Conservation (phyloP, 2,888 invertebrate genomes). For the Eupsilia transversa region DNA sequence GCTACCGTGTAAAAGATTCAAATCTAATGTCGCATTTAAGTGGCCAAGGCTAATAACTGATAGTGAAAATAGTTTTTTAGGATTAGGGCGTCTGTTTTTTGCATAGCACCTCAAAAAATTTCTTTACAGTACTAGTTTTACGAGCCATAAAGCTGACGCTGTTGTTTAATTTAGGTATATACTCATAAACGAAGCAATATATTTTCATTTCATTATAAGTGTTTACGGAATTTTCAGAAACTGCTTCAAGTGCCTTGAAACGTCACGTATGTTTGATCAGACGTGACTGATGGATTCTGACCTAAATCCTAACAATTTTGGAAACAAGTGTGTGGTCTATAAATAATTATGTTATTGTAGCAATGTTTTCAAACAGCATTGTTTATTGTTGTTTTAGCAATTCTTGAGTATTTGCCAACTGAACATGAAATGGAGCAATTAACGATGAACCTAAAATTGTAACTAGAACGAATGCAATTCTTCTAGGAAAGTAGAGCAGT, state of each 20-base stretch:
- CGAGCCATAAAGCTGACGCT: not conserved
- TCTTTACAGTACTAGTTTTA: not conserved
- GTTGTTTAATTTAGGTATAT: not conserved
- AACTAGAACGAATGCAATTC: no score
- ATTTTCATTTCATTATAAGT: slow-evolving; percentile 28
- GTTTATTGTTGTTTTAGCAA: slow-evolving; percentile 43
- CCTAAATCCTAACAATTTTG: slow-evolving; percentile 57
- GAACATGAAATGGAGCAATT: slow-evolving; percentile 45
- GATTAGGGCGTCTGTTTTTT: not conserved
- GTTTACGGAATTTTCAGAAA: slow-evolving; percentile 50
- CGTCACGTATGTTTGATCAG: slow-evolving; percentile 68
- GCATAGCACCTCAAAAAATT: not conserved
- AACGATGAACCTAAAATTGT: slow-evolving; percentile 43
- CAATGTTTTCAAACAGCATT: slow-evolving; percentile 35
- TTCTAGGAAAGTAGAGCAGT: slow-evolving; percentile 5
- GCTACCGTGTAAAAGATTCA: not conserved
- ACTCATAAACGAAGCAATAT: not conserved
- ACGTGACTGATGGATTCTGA: slow-evolving; percentile 67
- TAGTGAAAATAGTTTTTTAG: not conserved
- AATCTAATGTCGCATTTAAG: not conserved
- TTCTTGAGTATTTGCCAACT: slow-evolving; percentile 53
- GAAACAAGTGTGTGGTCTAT: slow-evolving; percentile 14
- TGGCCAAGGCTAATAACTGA: not conserved
- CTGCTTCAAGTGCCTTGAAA: slow-evolving; percentile 60
- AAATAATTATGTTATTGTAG: slow-evolving; percentile 51